Conservation (phyloP, 2,797 vertebrate genomes). For the Acanthopagrus latus region DNA sequence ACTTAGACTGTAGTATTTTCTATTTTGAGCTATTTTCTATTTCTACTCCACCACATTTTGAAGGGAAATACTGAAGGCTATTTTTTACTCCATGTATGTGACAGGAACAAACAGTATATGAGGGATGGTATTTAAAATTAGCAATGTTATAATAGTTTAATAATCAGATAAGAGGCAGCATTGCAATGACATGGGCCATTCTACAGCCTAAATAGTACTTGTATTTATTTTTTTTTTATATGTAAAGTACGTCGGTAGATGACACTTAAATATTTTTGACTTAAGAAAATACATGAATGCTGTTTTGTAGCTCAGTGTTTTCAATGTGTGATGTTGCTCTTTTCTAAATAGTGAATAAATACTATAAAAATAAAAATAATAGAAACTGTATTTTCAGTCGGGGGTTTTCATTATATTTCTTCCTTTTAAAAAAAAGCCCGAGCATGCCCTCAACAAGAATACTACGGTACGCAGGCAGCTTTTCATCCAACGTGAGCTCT, state of each 20-base stretch:
- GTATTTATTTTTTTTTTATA: no score
- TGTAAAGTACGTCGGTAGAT: not conserved
- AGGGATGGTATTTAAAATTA: no score
- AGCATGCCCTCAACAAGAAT: fast-evolving
- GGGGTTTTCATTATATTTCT: no score
- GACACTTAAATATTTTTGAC: no score
- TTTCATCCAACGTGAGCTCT: not conserved
- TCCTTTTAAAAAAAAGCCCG: not conserved
- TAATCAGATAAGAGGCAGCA: no score
- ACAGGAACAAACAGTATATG: not conserved
- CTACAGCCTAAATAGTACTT: no score
- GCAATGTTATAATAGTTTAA: not conserved
- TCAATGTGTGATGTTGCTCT: no score
- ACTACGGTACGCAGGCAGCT: no score
- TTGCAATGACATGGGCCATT: not conserved
- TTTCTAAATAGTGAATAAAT: no score
- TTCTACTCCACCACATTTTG: not conserved
- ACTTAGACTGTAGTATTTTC: not conserved
- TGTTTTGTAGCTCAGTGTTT: no score
- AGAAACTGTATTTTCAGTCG: not conserved
- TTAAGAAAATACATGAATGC: no score
- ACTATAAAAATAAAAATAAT: no score
- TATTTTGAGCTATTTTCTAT: not conserved
- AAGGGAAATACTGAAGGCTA: not conserved
- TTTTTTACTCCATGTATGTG: not conserved